Evolutionary conservation across 2,888 invertebrate species (phyloP), one percentile per base, ranked within the genome.

Genomic region (Pilophorus perplexus): DNA sequence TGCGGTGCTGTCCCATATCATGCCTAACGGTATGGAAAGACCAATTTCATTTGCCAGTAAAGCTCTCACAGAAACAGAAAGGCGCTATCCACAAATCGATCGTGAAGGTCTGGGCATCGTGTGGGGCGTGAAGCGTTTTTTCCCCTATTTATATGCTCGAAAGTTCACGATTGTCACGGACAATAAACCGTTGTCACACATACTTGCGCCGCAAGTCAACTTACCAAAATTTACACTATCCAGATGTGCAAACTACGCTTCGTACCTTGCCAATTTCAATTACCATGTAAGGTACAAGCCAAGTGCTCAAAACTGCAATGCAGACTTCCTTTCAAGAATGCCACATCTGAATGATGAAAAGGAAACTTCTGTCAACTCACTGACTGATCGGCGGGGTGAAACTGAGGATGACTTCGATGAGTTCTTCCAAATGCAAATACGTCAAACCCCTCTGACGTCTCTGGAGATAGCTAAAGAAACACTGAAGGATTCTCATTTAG

Each of bases 111-210:
- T 76, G n/a, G 73, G 74, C 3, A 12, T 59, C 8, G 42, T 59
- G 5, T 59, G 59, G 59, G 59, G n/a, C 2, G 59, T 59, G 16
- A 20, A 44, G 44, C 2, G 74, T 69, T 79, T 79, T 70, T 73
- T 76, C 66, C 72, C 75, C 10, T 79, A 76, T 69, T 22, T 79
- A 3, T 75, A 73, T 69, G 78, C 77, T 3, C 68, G 75, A 2
- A 69, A 72, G 2, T 79, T 79, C 69, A 74, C 71, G 0, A 70
- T 78, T 12, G 42, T 73, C 5, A 77, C 77, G 1, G 76, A 77
- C 68, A 74, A 77, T 65, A 72, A 75, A 62, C 77, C 78, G 0
- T 52, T 73, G 3, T 20, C 37, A 1, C 48, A 44, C 67, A 68
- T 71, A 72, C 75, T 72, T 71, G 71, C 66, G 1, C 59, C 64